phyloP scores from a whole-genome alignment of 2,113 vertebrate species.

The Echinops telfairi region DNA sequence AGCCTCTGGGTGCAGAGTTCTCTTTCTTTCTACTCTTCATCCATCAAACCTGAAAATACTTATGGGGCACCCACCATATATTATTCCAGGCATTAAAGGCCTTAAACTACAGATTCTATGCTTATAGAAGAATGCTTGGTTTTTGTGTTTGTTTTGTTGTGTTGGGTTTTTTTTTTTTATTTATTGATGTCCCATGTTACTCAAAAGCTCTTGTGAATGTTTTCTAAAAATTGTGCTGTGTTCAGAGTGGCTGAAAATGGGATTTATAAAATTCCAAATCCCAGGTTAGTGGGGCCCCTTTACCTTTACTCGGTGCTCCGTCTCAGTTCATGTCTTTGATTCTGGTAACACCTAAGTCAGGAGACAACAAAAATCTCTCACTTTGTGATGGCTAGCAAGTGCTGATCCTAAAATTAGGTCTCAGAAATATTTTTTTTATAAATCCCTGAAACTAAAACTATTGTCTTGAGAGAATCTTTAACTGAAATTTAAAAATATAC shows the following conservation, averaged over 20 bases:
- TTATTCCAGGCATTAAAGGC: not conserved
- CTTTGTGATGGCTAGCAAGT: not conserved
- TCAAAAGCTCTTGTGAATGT: not conserved
- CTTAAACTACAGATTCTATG: not conserved
- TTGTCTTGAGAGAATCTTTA: not conserved
- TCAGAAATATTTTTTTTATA: not conserved
- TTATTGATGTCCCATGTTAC: not conserved
- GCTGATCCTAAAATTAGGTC: not conserved
- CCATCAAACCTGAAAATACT: not conserved
- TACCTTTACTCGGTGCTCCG: not conserved
- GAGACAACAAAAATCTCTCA: not conserved
- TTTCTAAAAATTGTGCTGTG: not conserved
- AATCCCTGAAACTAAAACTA: not conserved
- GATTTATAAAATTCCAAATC: not conserved
- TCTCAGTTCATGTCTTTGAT: not conserved
- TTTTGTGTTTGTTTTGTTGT: too few relatives aligned
- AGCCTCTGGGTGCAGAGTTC: not conserved
- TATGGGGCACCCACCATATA: not conserved
- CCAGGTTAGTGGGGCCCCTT: not conserved
- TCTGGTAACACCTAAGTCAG: not conserved
- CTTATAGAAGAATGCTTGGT: not conserved
- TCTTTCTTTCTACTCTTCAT: not conserved
- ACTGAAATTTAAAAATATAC: not conserved
- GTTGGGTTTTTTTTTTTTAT: too few relatives aligned
- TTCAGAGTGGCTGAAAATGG: not conserved